Percentiles rank a stretch among this genome's conserved stretches.
Evolutionary conservation across 2,797 vertebrate genomes (phyloP).

Genomic region (Peromyscus nudipes): DNA sequence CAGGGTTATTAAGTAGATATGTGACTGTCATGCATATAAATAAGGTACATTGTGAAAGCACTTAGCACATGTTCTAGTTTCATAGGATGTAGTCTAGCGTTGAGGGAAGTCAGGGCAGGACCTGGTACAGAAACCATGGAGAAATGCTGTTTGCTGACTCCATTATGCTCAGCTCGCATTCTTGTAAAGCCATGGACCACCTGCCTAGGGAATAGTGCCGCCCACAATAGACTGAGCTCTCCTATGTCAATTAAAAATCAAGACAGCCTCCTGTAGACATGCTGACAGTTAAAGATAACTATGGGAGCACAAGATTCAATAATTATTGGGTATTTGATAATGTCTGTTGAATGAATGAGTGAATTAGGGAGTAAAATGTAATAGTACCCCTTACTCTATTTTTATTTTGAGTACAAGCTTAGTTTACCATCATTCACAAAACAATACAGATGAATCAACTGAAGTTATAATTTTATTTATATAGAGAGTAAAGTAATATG

Average conservation of each 20-base stretch:
- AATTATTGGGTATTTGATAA: neutral
- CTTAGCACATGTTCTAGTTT: neutral
- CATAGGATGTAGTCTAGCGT: neutral
- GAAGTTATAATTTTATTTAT: conserved; percentile 59
- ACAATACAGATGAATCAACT: neutral
- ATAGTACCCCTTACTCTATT: neutral
- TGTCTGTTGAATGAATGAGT: conserved; percentile 15
- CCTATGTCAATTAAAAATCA: neutral
- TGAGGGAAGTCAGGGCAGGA: neutral
- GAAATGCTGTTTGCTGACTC: neutral
- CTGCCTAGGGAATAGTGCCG: neutral
- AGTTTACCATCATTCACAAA: conserved; percentile 49
- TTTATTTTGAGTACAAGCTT: conserved; percentile 34
- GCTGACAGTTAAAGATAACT: neutral
- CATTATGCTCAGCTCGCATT: neutral
- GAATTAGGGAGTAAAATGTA: conserved; percentile 8
- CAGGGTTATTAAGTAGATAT: neutral
- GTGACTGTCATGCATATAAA: neutral
- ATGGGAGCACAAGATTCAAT: neutral
- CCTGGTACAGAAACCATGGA: neutral
- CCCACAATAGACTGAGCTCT: neutral
- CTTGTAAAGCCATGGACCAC: neutral
- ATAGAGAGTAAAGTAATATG: neutral
- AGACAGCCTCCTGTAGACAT: neutral
- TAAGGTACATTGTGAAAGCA: neutral